Percentiles rank a stretch among this genome's conserved stretches.
Conservation (phyloP, 2,888 invertebrate genomes). For the Cryptus viduatorius region DNA sequence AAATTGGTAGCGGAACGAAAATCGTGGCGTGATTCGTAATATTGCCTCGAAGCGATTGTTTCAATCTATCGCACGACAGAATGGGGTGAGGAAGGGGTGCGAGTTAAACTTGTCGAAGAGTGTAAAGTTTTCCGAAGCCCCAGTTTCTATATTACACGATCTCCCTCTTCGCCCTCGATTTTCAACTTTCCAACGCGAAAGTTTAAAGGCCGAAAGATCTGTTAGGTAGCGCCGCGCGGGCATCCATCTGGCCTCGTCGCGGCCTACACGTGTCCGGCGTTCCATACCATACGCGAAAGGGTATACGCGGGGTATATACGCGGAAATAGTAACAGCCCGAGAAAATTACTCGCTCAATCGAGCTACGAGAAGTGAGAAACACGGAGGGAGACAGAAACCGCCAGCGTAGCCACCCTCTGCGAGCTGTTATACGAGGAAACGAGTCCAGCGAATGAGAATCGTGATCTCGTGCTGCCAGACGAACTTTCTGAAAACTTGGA, state of each 20-base stretch:
- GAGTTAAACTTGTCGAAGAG: conserved; percentile 27
- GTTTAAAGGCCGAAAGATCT: conserved; percentile 28
- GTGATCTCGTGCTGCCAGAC: conserved; percentile 58
- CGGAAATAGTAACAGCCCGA: conserved; percentile 47
- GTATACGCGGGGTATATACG: conserved; percentile 4
- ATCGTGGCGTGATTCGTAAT: conserved; percentile 19
- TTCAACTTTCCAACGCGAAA: conserved; percentile 25
- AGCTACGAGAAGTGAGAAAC: conserved; percentile 43
- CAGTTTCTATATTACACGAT: conserved; percentile 10
- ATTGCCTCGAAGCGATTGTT: conserved; percentile 23
- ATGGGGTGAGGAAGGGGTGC: not conserved
- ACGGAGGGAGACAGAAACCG: conserved; percentile 35
- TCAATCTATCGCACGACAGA: conserved; percentile 12
- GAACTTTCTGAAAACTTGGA: conserved; percentile 63
- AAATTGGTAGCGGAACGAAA: conserved; percentile 12
- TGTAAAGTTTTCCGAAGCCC: conserved; percentile 25
- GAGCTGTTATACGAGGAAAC: conserved; percentile 49
- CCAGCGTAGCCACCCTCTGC: conserved; percentile 48
- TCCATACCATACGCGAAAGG: not conserved
- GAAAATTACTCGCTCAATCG: conserved; percentile 54
- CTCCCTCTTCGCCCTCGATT: conserved; percentile 37
- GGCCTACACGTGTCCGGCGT: conserved; percentile 3
- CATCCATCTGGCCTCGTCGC: not conserved
- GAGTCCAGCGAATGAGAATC: conserved; percentile 32
- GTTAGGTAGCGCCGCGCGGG: conserved; percentile 1